Base-by-base conservation (phyloP, 2,888 invertebrate genomes). In the Oscheius myriophilus region DNA sequence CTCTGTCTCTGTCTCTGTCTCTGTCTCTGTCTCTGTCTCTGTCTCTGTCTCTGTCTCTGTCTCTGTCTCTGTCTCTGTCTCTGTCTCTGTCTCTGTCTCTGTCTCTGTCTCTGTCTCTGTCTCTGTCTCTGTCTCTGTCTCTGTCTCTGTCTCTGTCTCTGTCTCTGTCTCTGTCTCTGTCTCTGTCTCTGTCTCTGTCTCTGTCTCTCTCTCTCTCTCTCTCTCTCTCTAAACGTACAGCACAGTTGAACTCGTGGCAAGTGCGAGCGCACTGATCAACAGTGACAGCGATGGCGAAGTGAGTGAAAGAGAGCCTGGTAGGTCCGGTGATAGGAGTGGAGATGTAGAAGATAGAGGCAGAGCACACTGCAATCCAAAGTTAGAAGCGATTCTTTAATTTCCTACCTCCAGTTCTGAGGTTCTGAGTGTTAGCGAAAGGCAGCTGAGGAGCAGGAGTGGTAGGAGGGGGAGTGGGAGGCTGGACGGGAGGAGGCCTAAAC, bases 241-340 rank as follows among this genome's bases (percentile, higher is more conserved):
- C 85, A 66, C 84, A 85, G 61, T 85, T 85, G 78, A 85, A 85
- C 67, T 85, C 85, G 71, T 84, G 84, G 61, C 83, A 84, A 64
- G 85, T 85, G 58, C 85, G 71, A 23, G 85, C 85, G 63, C 85
- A 85, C 70, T 85, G 85, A 65, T 85, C 85, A 18, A 85, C 84
- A n/a, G 85, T 84, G 46, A 85, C 85, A 43, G 85, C 85, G 49
- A 83, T 78, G 49, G 85, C 85, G 51, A 85, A 85, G 64, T 85
- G 85, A 43, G 85, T 82, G 75, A 82, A 85, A 6, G 79, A 73
- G 53, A 81, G 83, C 43, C 81, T 76, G 23, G 85, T 73, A 33
- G 79, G 81, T 21, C 81, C 81, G 55, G 71, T 73, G 70, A 81
- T 78, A 14, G 81, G 81, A 6, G 81, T 81, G 2, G 81, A 81